phyloP scores from a whole-genome alignment of 2,888 invertebrate genomes.

The Prosapia bicincta region DNA sequence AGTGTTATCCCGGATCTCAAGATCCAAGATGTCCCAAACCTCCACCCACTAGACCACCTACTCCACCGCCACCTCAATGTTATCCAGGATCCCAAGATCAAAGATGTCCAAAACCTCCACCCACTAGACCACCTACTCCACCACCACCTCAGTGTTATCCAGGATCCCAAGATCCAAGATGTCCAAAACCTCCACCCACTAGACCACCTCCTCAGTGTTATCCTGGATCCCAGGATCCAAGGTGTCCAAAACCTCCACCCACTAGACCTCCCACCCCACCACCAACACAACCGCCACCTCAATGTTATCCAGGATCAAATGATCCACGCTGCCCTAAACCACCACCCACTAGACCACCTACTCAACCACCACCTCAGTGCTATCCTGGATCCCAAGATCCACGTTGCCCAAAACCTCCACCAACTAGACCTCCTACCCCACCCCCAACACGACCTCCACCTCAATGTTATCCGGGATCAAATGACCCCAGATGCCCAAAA shows the following conservation, averaged over 20 bases:
- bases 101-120: constrained; percentile 42
- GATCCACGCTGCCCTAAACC: constrained; percentile 24
- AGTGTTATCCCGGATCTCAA: constrained; percentile 40
- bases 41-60: constrained; percentile 11
- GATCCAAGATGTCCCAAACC: constrained; percentile 36
- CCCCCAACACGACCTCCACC: constrained; percentile 39
- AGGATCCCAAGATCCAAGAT: constrained; percentile 42
- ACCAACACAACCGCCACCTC: too few species aligned
- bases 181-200: constrained; percentile 39
- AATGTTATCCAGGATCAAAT: constrained; percentile 41
- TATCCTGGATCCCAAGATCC: constrained; percentile 39
- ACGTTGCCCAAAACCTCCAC: constrained; percentile 38
- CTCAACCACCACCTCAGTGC: constrained; percentile 32
- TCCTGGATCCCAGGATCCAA: constrained; percentile 36
- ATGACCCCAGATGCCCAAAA: constrained; percentile 46
- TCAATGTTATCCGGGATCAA: constrained; percentile 44
- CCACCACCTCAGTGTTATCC: constrained; percentile 41
- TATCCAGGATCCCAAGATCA: constrained; percentile 42
- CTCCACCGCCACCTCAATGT: constrained; percentile 31
- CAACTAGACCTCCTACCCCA: constrained; percentile 16
- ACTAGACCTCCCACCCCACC: too few species aligned
- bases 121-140: constrained; percentile 41
- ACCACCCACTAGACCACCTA: constrained; percentile 25
- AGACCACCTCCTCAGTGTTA: constrained; percentile 42
- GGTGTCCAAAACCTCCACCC: constrained; percentile 42